Conservation (phyloP, 2,888 invertebrate species). For the Lithophane leautieri region DNA sequence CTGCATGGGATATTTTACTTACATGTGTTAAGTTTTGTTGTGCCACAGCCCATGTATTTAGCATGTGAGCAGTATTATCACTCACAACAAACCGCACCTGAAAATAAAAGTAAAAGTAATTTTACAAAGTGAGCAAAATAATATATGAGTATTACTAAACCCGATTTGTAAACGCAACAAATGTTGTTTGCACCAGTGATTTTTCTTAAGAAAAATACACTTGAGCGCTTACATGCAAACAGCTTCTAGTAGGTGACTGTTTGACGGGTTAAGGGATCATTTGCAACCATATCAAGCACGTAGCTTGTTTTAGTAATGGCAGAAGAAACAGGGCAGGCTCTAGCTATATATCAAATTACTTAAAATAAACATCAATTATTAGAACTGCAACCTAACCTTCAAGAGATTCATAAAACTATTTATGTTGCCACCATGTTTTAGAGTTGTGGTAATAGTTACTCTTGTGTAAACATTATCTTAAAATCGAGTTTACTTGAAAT, state of each 20-base stretch:
- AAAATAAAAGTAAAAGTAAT: conserved; percentile 67
- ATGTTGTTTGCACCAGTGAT: not conserved
- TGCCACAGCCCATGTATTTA: conserved; percentile 95
- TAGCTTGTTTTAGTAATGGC: not conserved
- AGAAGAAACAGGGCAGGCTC: not conserved
- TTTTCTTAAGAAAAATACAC: not conserved
- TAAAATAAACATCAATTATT: not conserved
- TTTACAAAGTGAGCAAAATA: not conserved
- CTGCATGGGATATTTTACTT: conserved; percentile 75
- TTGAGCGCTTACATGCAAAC: not conserved
- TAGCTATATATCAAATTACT: not conserved
- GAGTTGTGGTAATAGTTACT: too few relatives aligned
- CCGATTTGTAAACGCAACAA: not conserved
- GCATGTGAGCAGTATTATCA: conserved; percentile 95
- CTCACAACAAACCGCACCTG: conserved; percentile 96
- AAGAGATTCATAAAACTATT: not conserved
- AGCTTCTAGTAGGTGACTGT: not conserved
- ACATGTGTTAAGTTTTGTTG: conserved; percentile 97
- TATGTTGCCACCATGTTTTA: too few relatives aligned
- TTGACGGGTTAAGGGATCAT: not conserved
- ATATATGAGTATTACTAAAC: not conserved
- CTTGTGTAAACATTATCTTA: not conserved
- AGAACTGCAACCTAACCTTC: not conserved
- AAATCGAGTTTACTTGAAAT: not conserved
- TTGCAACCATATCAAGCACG: not conserved